Evolutionary conservation across 2,797 vertebrate genomes (phyloP), one percentile per base, ranked within the genome.

Genomic region (Oreochromis grahami): DNA sequence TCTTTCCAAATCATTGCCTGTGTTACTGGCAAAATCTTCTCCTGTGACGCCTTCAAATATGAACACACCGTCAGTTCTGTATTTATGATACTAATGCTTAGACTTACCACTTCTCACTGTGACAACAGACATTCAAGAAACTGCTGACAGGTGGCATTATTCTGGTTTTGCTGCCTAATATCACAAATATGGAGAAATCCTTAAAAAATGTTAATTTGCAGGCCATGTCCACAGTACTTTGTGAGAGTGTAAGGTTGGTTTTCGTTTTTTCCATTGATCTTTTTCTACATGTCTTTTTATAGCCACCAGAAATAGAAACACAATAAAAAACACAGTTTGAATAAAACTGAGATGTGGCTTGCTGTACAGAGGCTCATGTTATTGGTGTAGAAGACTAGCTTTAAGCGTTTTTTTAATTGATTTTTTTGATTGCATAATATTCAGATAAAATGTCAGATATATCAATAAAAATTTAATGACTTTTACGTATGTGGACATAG

Each of bases 61-160:
- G 74, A 77, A 50, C 19, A 60, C 15, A 45, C 6, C 11, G 15
- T 85, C 65, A 72, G 79, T 60, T 48, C 13, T 55, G 50, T 85
- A 36, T 14, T 80, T 26, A 65, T 70, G 77, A 84, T 70, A 17
- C 29, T 24, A 77, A 72, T 72, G 77, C 83, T 79, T 80, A 52
- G 24, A 74, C 38, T 43, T 19, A 53, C 55, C 74, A 55, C 82
- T 72, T 84, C 58, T 92, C 92, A 92, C 91, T 91, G 91, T 94
- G 94, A 93, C 84, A 76, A 51, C 72, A 76, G 72, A 60, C 48
- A 24, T 38, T 76, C 7, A 34, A 74, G n/a, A 51, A 84, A 58
- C 21, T 36, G 7, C n/a, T 21, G 36, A 29, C 5, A 10, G 53
- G 55, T 48, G 4, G 56, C 6, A 26, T 32, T 55, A 36, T 48